A percentile compares a stretch with the other conserved stretches of the same genome.
phyloP scores from a whole-genome alignment of 2,888 invertebrate genomes.

The Dryomyza anilis region DNA sequence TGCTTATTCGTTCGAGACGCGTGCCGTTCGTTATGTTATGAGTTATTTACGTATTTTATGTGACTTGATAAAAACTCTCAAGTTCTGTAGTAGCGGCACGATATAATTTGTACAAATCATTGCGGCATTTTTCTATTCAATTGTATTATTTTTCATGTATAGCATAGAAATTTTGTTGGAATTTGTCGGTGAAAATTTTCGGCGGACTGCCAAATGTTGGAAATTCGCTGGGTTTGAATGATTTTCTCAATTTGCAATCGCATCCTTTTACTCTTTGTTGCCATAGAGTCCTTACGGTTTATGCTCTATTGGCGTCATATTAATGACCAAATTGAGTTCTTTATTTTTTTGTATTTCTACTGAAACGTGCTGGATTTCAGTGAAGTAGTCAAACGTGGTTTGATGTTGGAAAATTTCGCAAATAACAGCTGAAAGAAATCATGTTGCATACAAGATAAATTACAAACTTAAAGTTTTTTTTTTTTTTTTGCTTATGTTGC shows the following conservation, averaged over 20 bases:
- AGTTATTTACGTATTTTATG: conserved; percentile 6
- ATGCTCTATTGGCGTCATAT: conserved; percentile 9
- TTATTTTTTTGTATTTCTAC: no score
- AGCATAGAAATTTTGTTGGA: no score
- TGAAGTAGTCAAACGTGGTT: no score
- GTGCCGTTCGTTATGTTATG: conserved; percentile 1
- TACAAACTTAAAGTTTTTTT: no score
- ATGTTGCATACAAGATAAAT: no score
- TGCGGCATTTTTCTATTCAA: neutral
- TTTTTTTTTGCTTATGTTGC: no score
- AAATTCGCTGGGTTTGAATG: conserved; percentile 36
- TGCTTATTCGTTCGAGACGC: no score
- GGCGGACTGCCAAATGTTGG: neutral
- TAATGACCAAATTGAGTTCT: conserved; percentile 13
- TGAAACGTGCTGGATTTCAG: conserved; percentile 2
- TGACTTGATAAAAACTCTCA: neutral
- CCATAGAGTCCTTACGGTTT: neutral
- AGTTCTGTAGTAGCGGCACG: neutral
- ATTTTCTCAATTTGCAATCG: neutral
- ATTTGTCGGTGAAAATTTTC: no score
- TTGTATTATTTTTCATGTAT: no score
- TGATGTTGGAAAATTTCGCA: no score
- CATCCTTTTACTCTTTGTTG: neutral
- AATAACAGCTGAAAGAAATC: no score
- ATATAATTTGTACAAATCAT: conserved; percentile 3